Evolutionary conservation across 30 jellyfish, hydroid and myxozoan species (phyloP).

Genomic region (Catostylus mosaicus): DNA sequence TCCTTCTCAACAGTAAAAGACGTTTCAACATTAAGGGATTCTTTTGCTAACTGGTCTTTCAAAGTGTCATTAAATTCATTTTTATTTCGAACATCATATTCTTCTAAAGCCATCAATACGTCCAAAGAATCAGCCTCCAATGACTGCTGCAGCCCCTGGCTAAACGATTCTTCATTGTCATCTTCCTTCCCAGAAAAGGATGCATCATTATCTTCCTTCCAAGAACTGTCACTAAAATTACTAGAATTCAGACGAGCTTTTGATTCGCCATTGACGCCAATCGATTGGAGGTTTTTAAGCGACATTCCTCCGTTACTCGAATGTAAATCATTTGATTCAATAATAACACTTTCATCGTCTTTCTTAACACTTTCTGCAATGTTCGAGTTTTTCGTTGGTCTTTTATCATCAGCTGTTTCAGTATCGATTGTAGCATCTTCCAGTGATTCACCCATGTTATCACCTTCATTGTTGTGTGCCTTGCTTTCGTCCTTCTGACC

Average conservation of each 20-base stretch:
- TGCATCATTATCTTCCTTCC: constrained; percentile 34
- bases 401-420: neutral
- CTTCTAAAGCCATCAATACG: constrained; percentile 28
- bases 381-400: no score
- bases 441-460: neutral
- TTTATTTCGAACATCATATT: constrained; percentile 20
- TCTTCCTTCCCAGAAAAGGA: no score
- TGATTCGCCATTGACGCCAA: neutral
- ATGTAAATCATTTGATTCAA: neutral
- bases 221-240: constrained; percentile 3
- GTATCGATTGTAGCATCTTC: neutral
- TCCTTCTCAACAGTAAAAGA: neutral
- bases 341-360: neutral
- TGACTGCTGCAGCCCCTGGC: no score
- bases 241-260: constrained; percentile 1
- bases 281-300: neutral
- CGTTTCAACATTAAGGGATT: neutral
- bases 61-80: constrained; percentile 24
- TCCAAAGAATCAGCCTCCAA: constrained; percentile 16
- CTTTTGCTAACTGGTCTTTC: neutral
- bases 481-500: neutral
- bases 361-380: neutral
- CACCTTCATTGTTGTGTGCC: neutral
- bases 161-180: neutral
- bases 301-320: neutral